Evolutionary conservation across 2,888 invertebrate species (phyloP).

Genomic region (Rhogogaster chlorosoma): DNA sequence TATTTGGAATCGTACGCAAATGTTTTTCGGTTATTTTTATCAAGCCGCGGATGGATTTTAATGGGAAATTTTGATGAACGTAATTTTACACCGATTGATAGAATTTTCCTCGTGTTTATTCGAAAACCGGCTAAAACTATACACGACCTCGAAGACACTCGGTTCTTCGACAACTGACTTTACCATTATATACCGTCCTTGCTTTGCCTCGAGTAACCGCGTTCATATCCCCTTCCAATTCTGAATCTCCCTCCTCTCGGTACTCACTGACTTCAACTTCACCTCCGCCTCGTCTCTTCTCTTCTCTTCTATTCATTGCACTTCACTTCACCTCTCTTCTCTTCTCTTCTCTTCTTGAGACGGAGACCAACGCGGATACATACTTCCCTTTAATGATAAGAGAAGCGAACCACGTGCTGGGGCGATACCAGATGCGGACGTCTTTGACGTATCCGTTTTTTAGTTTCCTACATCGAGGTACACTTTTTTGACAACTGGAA

Average conservation of each 20-base stretch:
- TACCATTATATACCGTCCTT: slow-evolving; percentile 41
- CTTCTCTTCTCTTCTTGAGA: not conserved
- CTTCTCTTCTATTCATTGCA: not conserved
- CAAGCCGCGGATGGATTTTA: not conserved
- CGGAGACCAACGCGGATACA: slow-evolving; percentile 10
- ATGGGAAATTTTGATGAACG: not conserved
- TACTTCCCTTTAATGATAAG: not conserved
- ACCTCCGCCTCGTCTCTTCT: slow-evolving; percentile 1
- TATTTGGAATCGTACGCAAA: not conserved
- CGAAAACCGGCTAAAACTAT: not conserved
- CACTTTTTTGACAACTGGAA: not conserved
- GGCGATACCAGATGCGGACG: slow-evolving; percentile 23
- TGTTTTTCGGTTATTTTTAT: not conserved
- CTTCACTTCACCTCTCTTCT: not conserved
- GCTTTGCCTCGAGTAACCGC: slow-evolving; percentile 31
- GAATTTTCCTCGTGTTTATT: not conserved
- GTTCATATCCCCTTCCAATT: slow-evolving; percentile 41
- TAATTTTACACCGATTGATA: not conserved
- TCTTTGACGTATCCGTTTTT: not conserved
- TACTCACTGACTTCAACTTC: not conserved
- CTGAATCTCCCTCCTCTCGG: slow-evolving; percentile 42
- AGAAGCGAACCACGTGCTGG: not conserved
- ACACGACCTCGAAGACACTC: slow-evolving; percentile 41
- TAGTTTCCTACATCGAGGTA: not conserved
- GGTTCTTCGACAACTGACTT: slow-evolving; percentile 38